A percentile compares a stretch with the other conserved stretches of the same genome.
phyloP scores from a whole-genome alignment of 1,140 invertebrate species.

The Drepana arcuata region DNA sequence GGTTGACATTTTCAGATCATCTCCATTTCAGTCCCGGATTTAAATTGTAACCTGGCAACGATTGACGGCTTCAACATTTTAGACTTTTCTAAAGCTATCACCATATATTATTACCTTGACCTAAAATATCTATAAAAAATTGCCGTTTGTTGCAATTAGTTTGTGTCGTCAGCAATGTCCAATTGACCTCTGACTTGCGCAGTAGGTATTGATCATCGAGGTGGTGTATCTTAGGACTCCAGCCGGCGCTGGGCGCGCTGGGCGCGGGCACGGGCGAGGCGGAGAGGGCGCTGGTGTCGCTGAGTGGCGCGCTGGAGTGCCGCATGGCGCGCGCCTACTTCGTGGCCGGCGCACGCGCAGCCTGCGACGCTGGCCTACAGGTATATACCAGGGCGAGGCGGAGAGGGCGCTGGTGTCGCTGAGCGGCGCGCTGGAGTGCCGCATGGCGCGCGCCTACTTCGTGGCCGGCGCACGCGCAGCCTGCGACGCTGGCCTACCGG shows the following conservation, averaged over 20 bases:
- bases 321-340: conserved; percentile 86
- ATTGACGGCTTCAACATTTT: too few species aligned
- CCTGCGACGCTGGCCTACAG: conserved; percentile 86
- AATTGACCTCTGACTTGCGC: too few species aligned
- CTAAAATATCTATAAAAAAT: too few species aligned
- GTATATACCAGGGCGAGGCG: conserved; percentile 75
- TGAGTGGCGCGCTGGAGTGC: conserved; percentile 84
- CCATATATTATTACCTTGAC: too few species aligned
- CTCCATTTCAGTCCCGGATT: too few species aligned
- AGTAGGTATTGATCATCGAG: too few species aligned
- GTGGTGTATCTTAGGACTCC: too few species aligned
- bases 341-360: conserved; percentile 79
- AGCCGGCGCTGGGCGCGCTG: conserved; percentile 80
- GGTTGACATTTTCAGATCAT: too few species aligned
- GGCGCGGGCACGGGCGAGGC: conserved; percentile 80
- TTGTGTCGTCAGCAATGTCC: too few species aligned
- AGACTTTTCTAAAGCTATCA: too few species aligned
- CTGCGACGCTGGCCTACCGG: conserved; percentile 86
- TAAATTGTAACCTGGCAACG: conserved; percentile 1
- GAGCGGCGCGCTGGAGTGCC: conserved; percentile 84
- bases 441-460: conserved; percentile 85
- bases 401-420: conserved; percentile 73
- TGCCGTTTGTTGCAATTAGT: too few species aligned
- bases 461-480: conserved; percentile 81
- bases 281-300: conserved; percentile 73